A percentile compares a stretch with the other conserved stretches of the same genome.
phyloP scores from a whole-genome alignment of 2,888 invertebrate genomes.

The Apotomis betuletana region DNA sequence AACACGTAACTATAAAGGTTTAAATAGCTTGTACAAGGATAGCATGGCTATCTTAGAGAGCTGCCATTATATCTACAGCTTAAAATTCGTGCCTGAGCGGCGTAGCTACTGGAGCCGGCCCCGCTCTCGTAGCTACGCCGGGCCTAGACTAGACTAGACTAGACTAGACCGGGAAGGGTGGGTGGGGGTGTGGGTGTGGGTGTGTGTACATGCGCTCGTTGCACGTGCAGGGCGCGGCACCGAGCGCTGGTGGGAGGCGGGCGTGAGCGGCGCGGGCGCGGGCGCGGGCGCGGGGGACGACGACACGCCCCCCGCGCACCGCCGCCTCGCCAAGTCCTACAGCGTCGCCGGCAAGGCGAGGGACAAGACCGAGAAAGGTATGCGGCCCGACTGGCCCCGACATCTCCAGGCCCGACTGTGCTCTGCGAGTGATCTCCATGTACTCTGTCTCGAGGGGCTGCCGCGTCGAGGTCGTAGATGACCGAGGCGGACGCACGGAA shows the following conservation, averaged over 20 bases:
- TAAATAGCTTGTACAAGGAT: background rate
- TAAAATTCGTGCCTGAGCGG: too few relatives aligned
- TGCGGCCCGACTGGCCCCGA: background rate
- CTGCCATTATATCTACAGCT: too few relatives aligned
- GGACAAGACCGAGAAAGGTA: conserved; percentile 71
- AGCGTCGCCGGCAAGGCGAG: conserved; percentile 88
- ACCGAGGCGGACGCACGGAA: too few relatives aligned
- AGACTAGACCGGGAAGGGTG: too few relatives aligned
- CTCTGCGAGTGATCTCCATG: too few relatives aligned
- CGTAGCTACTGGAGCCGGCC: too few relatives aligned
- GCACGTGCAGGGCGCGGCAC: conserved; percentile 57
- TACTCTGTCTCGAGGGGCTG: too few relatives aligned
- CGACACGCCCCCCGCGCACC: conserved; percentile 92
- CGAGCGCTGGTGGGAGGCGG: conserved; percentile 69
- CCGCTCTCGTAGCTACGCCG: too few relatives aligned
- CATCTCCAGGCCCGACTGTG: background rate
- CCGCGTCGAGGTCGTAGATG: too few relatives aligned
- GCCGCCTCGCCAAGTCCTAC: conserved; percentile 95
- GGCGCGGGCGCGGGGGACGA: conserved; percentile 82
- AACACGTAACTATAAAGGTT: background rate
- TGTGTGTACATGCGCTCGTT: too few relatives aligned
- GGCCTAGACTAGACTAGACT: background rate
- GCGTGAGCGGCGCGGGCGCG: conserved; percentile 61
- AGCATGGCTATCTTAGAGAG: background rate
- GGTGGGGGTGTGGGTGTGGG: conserved; percentile 59